These are phyloP conservation scores for Typhlichthys eigenmanni DNA, from an alignment of 2,797 vertebrate species.

Conservation along the genomic window DNA sequence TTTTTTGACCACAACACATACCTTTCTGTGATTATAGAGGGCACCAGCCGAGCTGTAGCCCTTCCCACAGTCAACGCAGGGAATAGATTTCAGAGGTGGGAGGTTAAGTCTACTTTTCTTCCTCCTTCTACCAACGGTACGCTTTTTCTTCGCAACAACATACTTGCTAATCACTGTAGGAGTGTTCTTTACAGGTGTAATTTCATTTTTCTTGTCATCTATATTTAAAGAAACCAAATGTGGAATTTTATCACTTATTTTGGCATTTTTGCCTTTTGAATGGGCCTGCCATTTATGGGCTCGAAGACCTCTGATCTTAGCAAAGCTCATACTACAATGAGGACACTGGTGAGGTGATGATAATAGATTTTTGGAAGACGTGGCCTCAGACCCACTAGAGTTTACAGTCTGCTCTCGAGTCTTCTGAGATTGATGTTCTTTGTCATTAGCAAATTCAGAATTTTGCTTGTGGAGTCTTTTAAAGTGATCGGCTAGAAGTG, in stretches of 20 bases:
- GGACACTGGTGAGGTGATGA: slow-evolving; percentile 63
- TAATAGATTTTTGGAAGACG: slow-evolving; percentile 24
- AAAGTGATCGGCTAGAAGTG: slow-evolving; percentile 49
- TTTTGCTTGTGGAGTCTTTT: slow-evolving; percentile 44
- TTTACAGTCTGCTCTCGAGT: slow-evolving; percentile 3
- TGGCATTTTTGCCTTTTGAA: slow-evolving; percentile 37
- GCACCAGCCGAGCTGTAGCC: slow-evolving; percentile 42
- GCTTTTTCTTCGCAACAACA: slow-evolving; percentile 6
- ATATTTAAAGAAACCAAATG: slow-evolving; percentile 1
- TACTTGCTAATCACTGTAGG: neutral
- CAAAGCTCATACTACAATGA: slow-evolving; percentile 70
- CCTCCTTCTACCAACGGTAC: neutral
- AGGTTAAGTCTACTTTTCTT: slow-evolving; percentile 14
- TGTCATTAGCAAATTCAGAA: slow-evolving; percentile 16
- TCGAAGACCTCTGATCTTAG: slow-evolving; percentile 71
- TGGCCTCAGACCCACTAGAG: neutral
- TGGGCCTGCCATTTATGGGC: slow-evolving; percentile 81
- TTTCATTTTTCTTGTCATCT: neutral
- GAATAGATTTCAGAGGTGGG: slow-evolving; percentile 20
- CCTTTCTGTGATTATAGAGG: slow-evolving; percentile 50
- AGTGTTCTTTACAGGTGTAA: neutral
- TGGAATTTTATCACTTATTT: slow-evolving; percentile 12
- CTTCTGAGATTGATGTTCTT: slow-evolving; percentile 18
- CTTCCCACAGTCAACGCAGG: slow-evolving; percentile 50
- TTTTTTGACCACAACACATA: slow-evolving; percentile 29